Conservation (phyloP, 2,888 invertebrate genomes). For the Eupithecia centaureata region DNA sequence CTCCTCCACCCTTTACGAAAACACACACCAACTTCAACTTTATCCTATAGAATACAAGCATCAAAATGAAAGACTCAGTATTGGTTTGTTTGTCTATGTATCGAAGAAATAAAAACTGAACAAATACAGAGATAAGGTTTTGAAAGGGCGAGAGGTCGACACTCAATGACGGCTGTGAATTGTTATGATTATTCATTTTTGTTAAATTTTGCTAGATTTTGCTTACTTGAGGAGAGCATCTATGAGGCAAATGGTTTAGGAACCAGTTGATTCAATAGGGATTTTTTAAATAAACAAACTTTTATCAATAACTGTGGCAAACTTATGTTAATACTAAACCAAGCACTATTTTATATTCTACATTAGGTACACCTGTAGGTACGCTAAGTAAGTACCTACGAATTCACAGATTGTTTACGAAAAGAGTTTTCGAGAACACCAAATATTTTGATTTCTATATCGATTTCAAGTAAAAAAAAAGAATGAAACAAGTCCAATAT, state of each 20-base stretch:
- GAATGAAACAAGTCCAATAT: too few species aligned
- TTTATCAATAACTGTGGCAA: background rate
- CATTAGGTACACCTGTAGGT: too few species aligned
- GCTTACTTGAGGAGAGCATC: slow-evolving; percentile 51
- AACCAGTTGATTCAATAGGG: background rate
- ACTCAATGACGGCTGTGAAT: slow-evolving; percentile 67
- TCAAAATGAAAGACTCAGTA: slow-evolving; percentile 18
- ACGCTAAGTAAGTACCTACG: too few species aligned
- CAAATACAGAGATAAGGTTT: slow-evolving; percentile 80
- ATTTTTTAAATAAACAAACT: background rate
- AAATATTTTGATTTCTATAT: too few species aligned
- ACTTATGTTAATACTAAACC: background rate
- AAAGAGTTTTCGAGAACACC: too few species aligned
- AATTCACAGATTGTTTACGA: too few species aligned
- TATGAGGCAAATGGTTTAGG: slow-evolving; percentile 42
- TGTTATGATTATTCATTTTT: slow-evolving; percentile 46
- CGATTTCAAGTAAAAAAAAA: too few species aligned
- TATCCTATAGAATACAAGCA: slow-evolving; percentile 35
- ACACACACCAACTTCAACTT: slow-evolving; percentile 47
- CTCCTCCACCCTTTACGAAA: slow-evolving; percentile 51
- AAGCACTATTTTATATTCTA: background rate
- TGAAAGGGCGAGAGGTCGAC: slow-evolving; percentile 81
- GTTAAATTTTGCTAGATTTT: slow-evolving; percentile 33
- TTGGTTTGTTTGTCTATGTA: slow-evolving; percentile 68
- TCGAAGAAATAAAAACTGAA: slow-evolving; percentile 81